Evolutionary conservation across 2,888 invertebrate genomes (phyloP).

Genomic region (Sphaerophoria rueppellii): DNA sequence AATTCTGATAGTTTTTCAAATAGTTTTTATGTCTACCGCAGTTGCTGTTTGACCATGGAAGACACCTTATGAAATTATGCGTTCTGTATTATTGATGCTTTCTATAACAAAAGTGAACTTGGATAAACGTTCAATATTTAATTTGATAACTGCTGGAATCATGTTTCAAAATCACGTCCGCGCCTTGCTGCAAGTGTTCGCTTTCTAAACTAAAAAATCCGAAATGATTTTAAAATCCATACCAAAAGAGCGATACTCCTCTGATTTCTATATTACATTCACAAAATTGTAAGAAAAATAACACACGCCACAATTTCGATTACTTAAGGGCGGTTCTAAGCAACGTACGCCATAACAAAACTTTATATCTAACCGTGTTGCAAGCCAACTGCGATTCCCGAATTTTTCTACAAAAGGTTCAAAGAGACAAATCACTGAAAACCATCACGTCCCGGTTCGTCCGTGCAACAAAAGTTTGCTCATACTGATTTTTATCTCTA

Average conservation of each 20-base stretch:
- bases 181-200: too few relatives aligned
- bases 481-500: not conserved
- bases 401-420: constrained; percentile 23
- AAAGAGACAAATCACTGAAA: constrained; percentile 65
- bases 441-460: constrained; percentile 63
- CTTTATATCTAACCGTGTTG: not conserved
- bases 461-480: constrained; percentile 24
- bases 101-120: too few relatives aligned
- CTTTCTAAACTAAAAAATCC: too few relatives aligned
- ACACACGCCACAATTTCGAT: constrained; percentile 57
- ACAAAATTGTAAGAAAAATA: constrained; percentile 44
- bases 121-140: too few relatives aligned
- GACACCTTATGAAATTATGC: too few relatives aligned
- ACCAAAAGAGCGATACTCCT: not conserved
- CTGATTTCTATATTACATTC: constrained; percentile 15
- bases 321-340: constrained; percentile 60
- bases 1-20: too few relatives aligned
- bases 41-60: too few relatives aligned
- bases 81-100: too few relatives aligned
- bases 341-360: constrained; percentile 16
- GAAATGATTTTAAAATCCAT: too few relatives aligned
- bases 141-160: too few relatives aligned
- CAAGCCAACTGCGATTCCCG: not conserved
- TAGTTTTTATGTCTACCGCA: too few relatives aligned
- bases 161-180: too few relatives aligned